Percentiles rank a stretch among this genome's conserved stretches.
Evolutionary conservation across 2,888 invertebrate species (phyloP).

Genomic region (Pantelozetes paolii): DNA sequence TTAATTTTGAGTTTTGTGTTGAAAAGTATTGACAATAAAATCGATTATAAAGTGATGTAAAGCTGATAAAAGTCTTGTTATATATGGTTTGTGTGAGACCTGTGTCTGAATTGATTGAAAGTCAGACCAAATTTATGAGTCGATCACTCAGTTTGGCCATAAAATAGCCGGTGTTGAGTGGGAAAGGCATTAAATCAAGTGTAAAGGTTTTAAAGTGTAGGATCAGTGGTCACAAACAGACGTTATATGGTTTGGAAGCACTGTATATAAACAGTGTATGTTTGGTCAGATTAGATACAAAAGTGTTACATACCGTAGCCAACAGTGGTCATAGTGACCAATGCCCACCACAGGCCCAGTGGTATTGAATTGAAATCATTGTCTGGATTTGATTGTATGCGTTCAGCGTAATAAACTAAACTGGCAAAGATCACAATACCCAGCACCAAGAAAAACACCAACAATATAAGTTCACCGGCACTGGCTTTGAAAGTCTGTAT

Average conservation of each 20-base stretch:
- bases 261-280: no score
- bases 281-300: no score
- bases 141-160: constrained; percentile 12
- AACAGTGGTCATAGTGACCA: constrained; percentile 98
- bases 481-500: constrained; percentile 96
- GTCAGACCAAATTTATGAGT: not conserved
- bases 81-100: not conserved
- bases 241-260: no score
- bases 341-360: constrained; percentile 95
- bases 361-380: constrained; percentile 99
- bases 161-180: not conserved
- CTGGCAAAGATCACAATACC: constrained; percentile 98
- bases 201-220: not conserved
- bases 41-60: no score
- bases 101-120: not conserved
- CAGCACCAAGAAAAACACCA: constrained; percentile 95
- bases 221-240: not conserved
- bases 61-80: not conserved
- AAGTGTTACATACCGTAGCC: constrained; percentile 95
- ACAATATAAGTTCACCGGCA: constrained; percentile 88
- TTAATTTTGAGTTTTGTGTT: no score
- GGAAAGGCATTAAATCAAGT: constrained; percentile 12
- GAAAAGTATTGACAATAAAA: no score
- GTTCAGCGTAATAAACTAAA: constrained; percentile 95
- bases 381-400: constrained; percentile 80